Conservation (phyloP, 1,140 invertebrate species). For the Plectus sambesii region DNA sequence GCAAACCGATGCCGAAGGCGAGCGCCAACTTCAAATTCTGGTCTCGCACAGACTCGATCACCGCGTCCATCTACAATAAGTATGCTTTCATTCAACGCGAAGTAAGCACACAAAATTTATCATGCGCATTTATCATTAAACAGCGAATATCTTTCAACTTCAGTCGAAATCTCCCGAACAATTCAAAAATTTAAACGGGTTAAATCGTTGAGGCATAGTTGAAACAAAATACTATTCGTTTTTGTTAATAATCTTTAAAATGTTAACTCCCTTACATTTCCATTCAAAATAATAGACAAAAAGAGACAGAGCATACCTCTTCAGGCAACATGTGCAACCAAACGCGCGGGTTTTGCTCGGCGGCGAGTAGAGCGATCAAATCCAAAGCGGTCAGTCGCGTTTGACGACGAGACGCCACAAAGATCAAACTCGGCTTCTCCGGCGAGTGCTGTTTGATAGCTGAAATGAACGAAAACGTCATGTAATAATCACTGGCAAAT, state of each 20-base stretch:
- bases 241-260: not conserved
- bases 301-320: slow-evolving; percentile 56
- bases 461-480: slow-evolving; percentile 3
- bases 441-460: slow-evolving; percentile 78
- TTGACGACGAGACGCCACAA: slow-evolving; percentile 93
- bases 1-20: slow-evolving; percentile 92
- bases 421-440: slow-evolving; percentile 74
- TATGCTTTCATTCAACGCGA: not conserved
- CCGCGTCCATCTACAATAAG: slow-evolving; percentile 51
- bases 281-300: too few species aligned
- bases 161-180: too few species aligned
- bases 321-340: slow-evolving; percentile 78
- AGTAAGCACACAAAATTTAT: slow-evolving; percentile 51
- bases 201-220: slow-evolving; percentile 18
- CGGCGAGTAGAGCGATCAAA: slow-evolving; percentile 79
- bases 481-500: not conserved
- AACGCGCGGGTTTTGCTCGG: slow-evolving; percentile 81
- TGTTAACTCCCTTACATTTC: not conserved
- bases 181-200: too few species aligned
- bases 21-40: slow-evolving; percentile 82
- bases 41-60: slow-evolving; percentile 59
- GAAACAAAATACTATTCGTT: not conserved
- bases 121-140: slow-evolving; percentile 48
- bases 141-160: too few species aligned
- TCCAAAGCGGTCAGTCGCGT: slow-evolving; percentile 91